Evolutionary conservation across 2,113 vertebrate species (phyloP), one percentile per base, ranked within the genome.

Genomic region (Noturus placidus): DNA sequence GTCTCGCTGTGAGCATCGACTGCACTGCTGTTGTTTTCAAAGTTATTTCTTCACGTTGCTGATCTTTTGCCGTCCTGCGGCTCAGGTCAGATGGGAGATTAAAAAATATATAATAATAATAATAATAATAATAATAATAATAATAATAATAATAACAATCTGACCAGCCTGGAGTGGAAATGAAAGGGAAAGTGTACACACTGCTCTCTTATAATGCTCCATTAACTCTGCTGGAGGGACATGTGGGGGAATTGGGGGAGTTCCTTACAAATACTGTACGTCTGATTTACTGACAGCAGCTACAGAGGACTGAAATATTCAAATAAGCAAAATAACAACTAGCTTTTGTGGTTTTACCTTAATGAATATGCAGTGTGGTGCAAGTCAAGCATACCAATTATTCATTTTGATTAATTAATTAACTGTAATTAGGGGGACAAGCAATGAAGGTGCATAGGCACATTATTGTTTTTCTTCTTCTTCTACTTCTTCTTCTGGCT

Each of bases 151-250:
- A 17, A 78, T 78, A 30, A 78, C 3, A 30, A 54, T 54, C 76
- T 54, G 46, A 67, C 5, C 38, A 46, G 33, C 22, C 30, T 38
- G 25, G 54, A 56, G 52, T 38, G 69, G 56, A 85, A 76, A 74
- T 42, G 83, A 85, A 76, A 74, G 54, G 50, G 56, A 85, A 76
- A 76, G 69, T 9, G 27, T 76, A 52, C 83, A 59, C 25, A 25
- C 83, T 61, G 8, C 69, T 74, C 83, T 76, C 33, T 2, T 20
- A 56, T 15, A 59, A 57, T 10, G 35, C 38, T 76, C 35, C 72
- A 77, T 77, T 50, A 77, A 42, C 52, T 85, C 33, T 42, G 70
- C 84, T 61, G 2, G 14, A 76, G 56, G 70, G 50, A 59, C 22
- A 42, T 0, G 13, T 19, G 9, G 9, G 22, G 5, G 27, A n/a